A percentile compares a stretch with the other conserved stretches of the same genome.
These are phyloP conservation scores for Micronycteris hirsuta DNA, from an alignment of 2,113 vertebrate species.

Conservation along the genomic window DNA sequence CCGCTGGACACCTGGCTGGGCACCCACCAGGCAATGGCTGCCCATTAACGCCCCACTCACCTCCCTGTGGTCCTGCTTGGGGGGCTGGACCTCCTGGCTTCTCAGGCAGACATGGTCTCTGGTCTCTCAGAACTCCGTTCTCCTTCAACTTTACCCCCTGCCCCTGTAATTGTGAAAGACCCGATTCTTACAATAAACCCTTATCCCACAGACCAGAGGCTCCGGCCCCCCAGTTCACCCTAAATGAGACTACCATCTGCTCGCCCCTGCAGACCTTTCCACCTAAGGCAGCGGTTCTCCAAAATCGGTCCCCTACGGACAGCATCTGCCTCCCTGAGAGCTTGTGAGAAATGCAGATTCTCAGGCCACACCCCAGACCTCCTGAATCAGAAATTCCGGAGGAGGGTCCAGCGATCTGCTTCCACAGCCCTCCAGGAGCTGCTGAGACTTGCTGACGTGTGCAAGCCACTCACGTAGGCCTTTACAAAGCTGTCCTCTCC, in stretches of 20 bases:
- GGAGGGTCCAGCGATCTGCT: not conserved
- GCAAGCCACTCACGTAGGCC: fast-evolving
- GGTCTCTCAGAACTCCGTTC: not conserved
- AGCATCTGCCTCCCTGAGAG: not conserved
- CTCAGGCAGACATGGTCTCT: not conserved
- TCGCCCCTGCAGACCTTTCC: not conserved
- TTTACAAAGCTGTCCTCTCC: not conserved
- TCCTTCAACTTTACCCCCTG: too few species aligned
- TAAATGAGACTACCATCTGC: not conserved
- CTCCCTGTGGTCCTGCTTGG: not conserved
- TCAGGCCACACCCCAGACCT: not conserved
- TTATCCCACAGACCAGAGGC: not conserved
- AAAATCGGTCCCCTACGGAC: fast-evolving
- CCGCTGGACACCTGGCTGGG: not conserved
- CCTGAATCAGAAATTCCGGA: too few species aligned
- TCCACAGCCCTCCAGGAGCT: not conserved
- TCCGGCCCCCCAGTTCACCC: not conserved
- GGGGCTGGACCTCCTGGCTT: not conserved
- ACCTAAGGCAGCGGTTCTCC: not conserved
- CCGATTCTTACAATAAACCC: not conserved
- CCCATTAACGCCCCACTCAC: not conserved
- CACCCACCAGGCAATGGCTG: not conserved
- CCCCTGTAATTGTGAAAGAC: fast-evolving
- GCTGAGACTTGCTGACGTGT: not conserved
- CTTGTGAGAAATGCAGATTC: not conserved